These are phyloP conservation scores for Xanthostigma xanthostigma DNA, from an alignment of 2,888 invertebrate genomes.

Conservation along the genomic window DNA sequence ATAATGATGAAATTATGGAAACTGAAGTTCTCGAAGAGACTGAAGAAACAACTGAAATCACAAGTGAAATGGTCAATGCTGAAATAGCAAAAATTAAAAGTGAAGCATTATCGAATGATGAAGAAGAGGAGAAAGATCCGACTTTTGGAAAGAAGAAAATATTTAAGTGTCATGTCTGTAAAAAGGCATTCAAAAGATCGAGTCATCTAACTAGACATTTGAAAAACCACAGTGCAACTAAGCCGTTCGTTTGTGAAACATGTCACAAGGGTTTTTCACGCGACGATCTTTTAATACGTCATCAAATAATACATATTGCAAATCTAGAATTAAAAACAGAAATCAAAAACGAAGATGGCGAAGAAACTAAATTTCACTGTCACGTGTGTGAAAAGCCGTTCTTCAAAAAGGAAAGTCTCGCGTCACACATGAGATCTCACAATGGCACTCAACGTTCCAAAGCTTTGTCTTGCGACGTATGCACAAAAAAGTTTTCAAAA, in stretches of 20 bases:
- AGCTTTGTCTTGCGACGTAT: conserved; percentile 29
- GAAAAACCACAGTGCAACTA: conserved; percentile 20
- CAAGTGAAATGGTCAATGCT: conserved; percentile 2
- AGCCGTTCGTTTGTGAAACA: conserved; percentile 21
- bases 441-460: conserved; percentile 18
- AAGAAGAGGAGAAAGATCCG: background rate
- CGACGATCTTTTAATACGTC: conserved; percentile 22
- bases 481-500: conserved; percentile 29
- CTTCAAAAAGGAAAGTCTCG: conserved; percentile 33
- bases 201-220: conserved; percentile 26
- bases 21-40: conserved; percentile 8
- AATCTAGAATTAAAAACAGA: conserved; percentile 10
- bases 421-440: conserved; percentile 28
- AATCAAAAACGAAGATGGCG: conserved; percentile 12
- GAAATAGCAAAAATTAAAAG: conserved; percentile 10
- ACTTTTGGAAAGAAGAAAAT: conserved; percentile 3
- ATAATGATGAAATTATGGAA: conserved; percentile 21
- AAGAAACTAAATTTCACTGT: conserved; percentile 26
- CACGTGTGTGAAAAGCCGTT: conserved; percentile 36
- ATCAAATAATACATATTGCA: conserved; percentile 22
- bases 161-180: conserved; percentile 24
- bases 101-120: background rate
- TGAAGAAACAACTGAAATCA: conserved; percentile 4
- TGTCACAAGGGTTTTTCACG: conserved; percentile 23
- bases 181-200: conserved; percentile 23